A percentile compares a stretch with the other conserved stretches of the same genome.
phyloP scores from a whole-genome alignment of 2,888 invertebrate genomes.

The Xanthia togata region DNA sequence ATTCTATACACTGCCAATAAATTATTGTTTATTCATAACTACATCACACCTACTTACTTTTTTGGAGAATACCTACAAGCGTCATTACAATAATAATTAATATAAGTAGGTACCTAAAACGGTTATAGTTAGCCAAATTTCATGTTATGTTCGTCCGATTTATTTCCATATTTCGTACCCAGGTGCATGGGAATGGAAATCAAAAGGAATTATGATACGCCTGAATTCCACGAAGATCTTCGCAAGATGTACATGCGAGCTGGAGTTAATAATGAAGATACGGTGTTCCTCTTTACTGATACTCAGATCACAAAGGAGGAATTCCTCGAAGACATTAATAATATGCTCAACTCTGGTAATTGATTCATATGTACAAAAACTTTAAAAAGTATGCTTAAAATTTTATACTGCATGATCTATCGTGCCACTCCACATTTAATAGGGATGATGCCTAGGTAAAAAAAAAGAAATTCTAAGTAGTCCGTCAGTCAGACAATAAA shows the following conservation, averaged over 20 bases:
- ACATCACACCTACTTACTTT: too few species aligned
- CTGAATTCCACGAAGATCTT: constrained; percentile 96
- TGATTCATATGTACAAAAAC: background rate
- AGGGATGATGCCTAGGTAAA: too few species aligned
- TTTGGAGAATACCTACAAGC: too few species aligned
- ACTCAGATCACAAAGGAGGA: constrained; percentile 97
- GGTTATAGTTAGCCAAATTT: background rate
- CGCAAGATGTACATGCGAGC: constrained; percentile 94
- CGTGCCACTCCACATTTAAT: background rate
- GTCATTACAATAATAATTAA: background rate
- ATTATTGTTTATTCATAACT: too few species aligned
- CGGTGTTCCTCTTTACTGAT: constrained; percentile 96
- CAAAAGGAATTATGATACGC: constrained; percentile 95
- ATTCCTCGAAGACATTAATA: constrained; percentile 97
- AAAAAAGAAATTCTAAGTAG: too few species aligned
- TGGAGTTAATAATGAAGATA: constrained; percentile 93
- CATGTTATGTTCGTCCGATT: background rate
- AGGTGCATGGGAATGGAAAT: constrained; percentile 97
- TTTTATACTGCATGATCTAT: too few species aligned
- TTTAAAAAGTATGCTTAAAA: background rate
- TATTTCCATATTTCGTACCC: background rate
- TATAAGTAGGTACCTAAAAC: too few species aligned
- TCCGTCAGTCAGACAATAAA: too few species aligned
- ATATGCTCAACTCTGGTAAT: constrained; percentile 95
- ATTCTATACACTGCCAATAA: too few species aligned